A percentile compares a stretch with the other conserved stretches of the same genome.
Evolutionary conservation across 1,140 invertebrate genomes (phyloP).

Genomic region (Plectrocnemia conspersa): DNA sequence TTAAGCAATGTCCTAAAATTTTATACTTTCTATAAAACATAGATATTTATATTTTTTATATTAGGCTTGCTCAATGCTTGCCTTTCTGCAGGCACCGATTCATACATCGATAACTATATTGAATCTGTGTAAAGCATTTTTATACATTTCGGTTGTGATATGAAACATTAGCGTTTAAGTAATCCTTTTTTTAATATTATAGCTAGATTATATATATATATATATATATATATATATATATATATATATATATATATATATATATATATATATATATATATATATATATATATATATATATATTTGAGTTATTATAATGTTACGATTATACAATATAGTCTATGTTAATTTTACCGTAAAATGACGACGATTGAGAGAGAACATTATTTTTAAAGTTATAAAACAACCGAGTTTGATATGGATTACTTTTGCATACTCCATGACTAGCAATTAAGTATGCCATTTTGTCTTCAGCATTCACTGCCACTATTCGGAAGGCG

Average conservation of each 20-base stretch:
- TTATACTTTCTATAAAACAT: too few species aligned
- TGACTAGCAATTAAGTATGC: constrained; percentile 3
- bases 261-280: not conserved
- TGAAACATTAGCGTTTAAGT: constrained; percentile 23
- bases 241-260: constrained; percentile 4
- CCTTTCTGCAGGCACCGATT: too few species aligned
- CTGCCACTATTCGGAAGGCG: too few species aligned
- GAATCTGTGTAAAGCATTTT: too few species aligned
- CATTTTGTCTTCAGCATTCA: not conserved
- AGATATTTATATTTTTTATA: too few species aligned
- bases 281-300: not conserved
- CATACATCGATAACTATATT: too few species aligned
- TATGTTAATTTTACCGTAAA: not conserved
- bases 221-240: not conserved
- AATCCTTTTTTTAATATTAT: constrained; percentile 26
- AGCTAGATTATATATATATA: not conserved
- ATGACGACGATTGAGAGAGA: not conserved
- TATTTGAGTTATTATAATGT: not conserved
- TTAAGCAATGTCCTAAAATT: too few species aligned
- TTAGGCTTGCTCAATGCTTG: too few species aligned
- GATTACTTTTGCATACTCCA: constrained; percentile 1
- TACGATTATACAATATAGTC: not conserved
- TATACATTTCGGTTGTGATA: constrained; percentile 35
- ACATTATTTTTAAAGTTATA: constrained; percentile 1
- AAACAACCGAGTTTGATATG: not conserved